These are phyloP conservation scores for Muscidifurax raptorellus DNA, from an alignment of 1,140 invertebrate genomes.

Conservation along the genomic window DNA sequence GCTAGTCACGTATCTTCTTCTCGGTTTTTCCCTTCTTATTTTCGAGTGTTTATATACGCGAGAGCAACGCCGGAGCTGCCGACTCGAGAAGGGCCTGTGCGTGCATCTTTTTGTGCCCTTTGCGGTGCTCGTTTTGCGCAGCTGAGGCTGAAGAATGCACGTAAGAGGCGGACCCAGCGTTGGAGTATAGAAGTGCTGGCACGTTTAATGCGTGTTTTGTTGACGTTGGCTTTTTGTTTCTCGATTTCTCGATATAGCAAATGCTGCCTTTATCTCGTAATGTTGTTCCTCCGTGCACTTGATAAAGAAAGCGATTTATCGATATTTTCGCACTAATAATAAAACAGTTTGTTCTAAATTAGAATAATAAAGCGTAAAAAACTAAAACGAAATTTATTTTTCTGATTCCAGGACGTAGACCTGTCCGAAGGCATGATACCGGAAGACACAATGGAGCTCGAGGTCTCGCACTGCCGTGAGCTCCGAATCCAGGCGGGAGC, in stretches of 20 bases:
- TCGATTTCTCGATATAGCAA: neutral
- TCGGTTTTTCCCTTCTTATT: neutral
- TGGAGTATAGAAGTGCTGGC: neutral
- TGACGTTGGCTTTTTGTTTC: neutral
- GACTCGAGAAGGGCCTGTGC: too few species aligned
- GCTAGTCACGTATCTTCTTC: slow-evolving; percentile 30
- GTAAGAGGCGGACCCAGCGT: too few species aligned
- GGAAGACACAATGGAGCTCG: slow-evolving; percentile 76
- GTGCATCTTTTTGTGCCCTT: slow-evolving; percentile 16
- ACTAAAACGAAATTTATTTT: slow-evolving; percentile 46
- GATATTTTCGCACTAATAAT: too few species aligned
- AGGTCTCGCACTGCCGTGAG: slow-evolving; percentile 77
- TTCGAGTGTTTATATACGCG: neutral
- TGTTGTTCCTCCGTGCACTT: neutral
- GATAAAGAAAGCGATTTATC: too few species aligned
- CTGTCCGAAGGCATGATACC: slow-evolving; percentile 76
- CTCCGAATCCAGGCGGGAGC: slow-evolving; percentile 76
- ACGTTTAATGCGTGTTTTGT: neutral
- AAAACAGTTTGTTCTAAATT: neutral
- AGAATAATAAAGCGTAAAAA: neutral
- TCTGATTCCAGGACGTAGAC: slow-evolving; percentile 75
- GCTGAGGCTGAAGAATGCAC: neutral
- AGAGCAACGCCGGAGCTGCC: neutral
- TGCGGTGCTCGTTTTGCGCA: neutral
- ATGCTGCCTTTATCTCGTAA: neutral